Evolutionary conservation across 2,797 vertebrate species (phyloP), one percentile per base, ranked within the genome.

Genomic region (Enteromius paludinosus): DNA sequence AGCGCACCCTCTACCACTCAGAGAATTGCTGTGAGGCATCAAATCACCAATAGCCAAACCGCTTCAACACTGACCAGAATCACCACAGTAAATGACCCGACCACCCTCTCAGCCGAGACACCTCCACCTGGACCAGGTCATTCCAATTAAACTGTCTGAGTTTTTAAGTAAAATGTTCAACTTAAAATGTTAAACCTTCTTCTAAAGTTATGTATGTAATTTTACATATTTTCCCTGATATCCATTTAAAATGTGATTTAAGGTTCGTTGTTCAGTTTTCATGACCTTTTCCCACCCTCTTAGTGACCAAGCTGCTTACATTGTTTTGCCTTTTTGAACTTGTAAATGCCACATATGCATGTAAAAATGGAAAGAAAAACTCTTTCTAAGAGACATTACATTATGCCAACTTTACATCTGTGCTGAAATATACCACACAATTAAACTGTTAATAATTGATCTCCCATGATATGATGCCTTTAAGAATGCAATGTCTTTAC

Each of bases 71-170:
- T 86, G 3, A 79, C 81, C 61, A 43, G 5, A 69, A 54, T 84
- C 3, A 88, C 86, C 54, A 84, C 90, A 62, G 72, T 73, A 35
- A 81, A 59, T 52, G 54, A 56, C 41, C 59, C 56, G 15, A 77
- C 69, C 30, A 64, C 64, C 11, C 0, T 49, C 5, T 86, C 59
- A 12, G n/a, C 75, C 20, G 83, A 88, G 62, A 86, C 84, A 4
- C 68, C 83, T 38, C 56, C 81, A 68, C 86, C 90, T 70, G 88
- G 88, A 59, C 89, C 88, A 74, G 86, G 90, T 90, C 25, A 76
- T 65, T 77, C 17, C 10, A 1, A 45, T 5, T 79, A 61, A 75
- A 45, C 28, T 20, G 61, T 20, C 11, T 23, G 2, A n/a, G 17
- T 38, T 66, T 64, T 71, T 3, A 54, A 35, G 28, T 20, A 8